Evolutionary conservation across 1,140 invertebrate species (phyloP).

Genomic region (Aphelenchoides besseyi): DNA sequence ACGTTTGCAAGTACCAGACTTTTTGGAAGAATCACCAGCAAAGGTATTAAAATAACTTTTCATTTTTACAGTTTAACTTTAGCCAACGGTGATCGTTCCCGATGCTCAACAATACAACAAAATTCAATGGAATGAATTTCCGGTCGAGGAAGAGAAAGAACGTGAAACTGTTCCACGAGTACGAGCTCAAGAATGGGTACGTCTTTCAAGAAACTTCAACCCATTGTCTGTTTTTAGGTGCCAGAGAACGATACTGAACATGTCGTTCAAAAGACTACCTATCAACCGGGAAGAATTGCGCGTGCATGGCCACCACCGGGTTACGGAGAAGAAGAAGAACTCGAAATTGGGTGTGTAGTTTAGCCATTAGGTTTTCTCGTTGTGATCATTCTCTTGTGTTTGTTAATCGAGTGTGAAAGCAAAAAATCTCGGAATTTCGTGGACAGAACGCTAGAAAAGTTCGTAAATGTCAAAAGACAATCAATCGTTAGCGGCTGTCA

Average conservation of each 20-base stretch:
- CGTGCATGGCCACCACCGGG: slow-evolving; percentile 43
- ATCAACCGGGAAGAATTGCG: slow-evolving; percentile 39
- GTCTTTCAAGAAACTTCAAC: slow-evolving; percentile 18
- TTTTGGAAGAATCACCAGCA: slow-evolving; percentile 28
- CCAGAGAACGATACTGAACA: slow-evolving; percentile 45
- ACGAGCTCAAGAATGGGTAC: slow-evolving; percentile 46
- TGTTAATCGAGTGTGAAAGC: too few species aligned
- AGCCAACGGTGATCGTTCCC: slow-evolving; percentile 44
- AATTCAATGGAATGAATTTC: slow-evolving; percentile 49
- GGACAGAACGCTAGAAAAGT: neutral
- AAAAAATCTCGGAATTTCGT: neutral
- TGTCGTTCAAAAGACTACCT: slow-evolving; percentile 37
- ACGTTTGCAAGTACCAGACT: slow-evolving; percentile 38
- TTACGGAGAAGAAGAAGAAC: slow-evolving; percentile 47
- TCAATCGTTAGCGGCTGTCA: neutral
- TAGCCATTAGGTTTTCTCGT: neutral
- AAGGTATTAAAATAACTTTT: slow-evolving; percentile 39
- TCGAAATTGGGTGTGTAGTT: slow-evolving; percentile 31
- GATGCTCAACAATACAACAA: slow-evolving; percentile 37
- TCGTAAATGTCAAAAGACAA: neutral
- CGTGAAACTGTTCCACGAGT: slow-evolving; percentile 40
- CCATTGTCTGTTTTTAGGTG: slow-evolving; percentile 29
- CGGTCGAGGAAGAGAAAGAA: slow-evolving; percentile 46
- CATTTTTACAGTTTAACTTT: slow-evolving; percentile 24
- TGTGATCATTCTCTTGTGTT: neutral